A percentile compares a stretch with the other conserved stretches of the same genome.
These are phyloP conservation scores for Drosophila quasianomalipes DNA, from an alignment of 2,888 invertebrate genomes.

Conservation along the genomic window DNA sequence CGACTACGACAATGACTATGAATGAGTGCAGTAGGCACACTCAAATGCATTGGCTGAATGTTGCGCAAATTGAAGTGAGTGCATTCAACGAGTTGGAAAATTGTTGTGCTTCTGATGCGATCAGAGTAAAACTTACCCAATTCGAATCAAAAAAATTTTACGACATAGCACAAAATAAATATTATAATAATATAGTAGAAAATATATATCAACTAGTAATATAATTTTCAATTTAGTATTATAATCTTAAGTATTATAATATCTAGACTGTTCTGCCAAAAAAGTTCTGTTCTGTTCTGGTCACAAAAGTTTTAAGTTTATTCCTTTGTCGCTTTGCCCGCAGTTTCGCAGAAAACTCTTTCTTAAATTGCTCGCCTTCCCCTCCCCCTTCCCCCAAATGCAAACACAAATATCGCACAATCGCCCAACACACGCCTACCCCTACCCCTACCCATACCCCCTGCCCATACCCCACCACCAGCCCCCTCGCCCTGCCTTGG, in stretches of 20 bases:
- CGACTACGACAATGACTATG: neutral
- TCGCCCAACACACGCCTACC: neutral
- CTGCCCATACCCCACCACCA: neutral
- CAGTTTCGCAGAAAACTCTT: constrained; percentile 9
- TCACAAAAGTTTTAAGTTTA: neutral
- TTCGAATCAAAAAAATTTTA: neutral
- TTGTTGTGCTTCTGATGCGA: neutral
- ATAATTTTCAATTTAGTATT: neutral
- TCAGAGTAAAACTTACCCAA: neutral
- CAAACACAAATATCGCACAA: constrained; percentile 5
- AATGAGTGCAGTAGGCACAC: neutral
- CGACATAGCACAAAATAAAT: neutral
- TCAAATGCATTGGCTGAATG: neutral
- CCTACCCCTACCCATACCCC: neutral
- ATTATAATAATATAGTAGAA: neutral
- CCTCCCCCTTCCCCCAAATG: neutral
- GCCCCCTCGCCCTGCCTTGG: too few species aligned
- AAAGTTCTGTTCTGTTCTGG: too few species aligned
- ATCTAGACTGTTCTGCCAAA: too few species aligned
- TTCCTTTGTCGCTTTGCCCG: constrained; percentile 13
- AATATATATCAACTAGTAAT: too few species aligned
- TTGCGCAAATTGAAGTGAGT: neutral
- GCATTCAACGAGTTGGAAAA: neutral
- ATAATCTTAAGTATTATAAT: neutral
- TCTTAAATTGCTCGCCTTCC: neutral